A percentile compares a stretch with the other conserved stretches of the same genome.
Evolutionary conservation across 2,797 vertebrate species (phyloP).

Genomic region (Octomys mimax): DNA sequence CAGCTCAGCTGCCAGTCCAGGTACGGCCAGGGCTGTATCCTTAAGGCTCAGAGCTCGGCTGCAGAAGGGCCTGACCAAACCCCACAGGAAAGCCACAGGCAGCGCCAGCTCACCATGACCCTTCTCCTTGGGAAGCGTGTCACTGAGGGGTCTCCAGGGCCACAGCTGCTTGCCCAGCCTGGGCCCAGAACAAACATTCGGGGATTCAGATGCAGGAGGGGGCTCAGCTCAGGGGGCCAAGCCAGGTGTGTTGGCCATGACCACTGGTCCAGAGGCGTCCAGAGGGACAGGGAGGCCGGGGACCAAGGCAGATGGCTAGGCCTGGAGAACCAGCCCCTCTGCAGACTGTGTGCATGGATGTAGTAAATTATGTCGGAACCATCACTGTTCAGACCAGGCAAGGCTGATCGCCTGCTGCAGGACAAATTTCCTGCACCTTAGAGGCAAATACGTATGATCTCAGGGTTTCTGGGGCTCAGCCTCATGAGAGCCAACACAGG

Average conservation of each 20-base stretch:
- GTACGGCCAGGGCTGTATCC: neutral
- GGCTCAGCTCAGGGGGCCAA: neutral
- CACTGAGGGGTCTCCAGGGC: neutral
- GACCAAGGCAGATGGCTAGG: neutral
- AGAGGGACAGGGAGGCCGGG: neutral
- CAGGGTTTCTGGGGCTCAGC: neutral
- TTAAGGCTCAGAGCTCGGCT: neutral
- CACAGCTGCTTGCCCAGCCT: neutral
- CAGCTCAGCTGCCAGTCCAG: rapidly evolving
- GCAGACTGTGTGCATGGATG: neutral
- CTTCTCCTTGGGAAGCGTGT: neutral
- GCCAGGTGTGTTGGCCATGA: neutral
- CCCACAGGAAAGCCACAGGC: neutral
- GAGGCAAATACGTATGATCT: neutral
- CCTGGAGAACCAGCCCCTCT: neutral
- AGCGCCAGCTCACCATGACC: rapidly evolving
- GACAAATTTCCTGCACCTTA: neutral
- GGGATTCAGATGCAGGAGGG: neutral
- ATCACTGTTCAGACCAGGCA: rapidly evolving
- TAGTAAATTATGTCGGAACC: rapidly evolving
- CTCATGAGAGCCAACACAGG: neutral
- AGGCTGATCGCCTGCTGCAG: neutral
- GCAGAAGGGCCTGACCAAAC: neutral
- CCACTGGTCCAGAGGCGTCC: neutral
- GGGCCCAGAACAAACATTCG: neutral